Evolutionary conservation across 1,140 invertebrate genomes (phyloP).

Genomic region (Venturia canescens): DNA sequence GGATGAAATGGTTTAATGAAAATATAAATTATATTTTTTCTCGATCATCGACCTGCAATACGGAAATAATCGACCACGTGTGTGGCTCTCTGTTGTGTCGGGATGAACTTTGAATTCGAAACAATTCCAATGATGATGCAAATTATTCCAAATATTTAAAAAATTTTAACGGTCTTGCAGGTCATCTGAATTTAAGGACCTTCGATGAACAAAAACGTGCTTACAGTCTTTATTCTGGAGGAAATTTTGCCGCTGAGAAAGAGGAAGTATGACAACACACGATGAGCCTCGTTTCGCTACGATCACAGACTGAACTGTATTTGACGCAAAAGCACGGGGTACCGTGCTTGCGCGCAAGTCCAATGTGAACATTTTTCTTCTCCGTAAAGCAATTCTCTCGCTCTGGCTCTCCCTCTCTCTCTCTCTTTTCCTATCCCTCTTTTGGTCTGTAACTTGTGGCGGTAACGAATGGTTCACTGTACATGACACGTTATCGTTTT

Average conservation of each 20-base stretch:
- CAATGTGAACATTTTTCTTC: constrained; percentile 57
- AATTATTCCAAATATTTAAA: too few species aligned
- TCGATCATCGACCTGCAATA: background rate
- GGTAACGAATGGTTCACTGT: background rate
- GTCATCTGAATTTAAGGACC: too few species aligned
- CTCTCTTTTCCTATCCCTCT: constrained; percentile 19
- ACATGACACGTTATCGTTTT: constrained; percentile 1
- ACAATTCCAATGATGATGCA: too few species aligned
- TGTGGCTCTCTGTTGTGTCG: too few species aligned
- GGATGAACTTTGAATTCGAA: too few species aligned
- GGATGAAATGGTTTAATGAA: background rate
- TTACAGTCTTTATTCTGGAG: background rate
- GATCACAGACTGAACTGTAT: constrained; percentile 24
- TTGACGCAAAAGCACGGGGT: constrained; percentile 63
- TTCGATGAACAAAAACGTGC: background rate
- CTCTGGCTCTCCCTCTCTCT: constrained; percentile 48
- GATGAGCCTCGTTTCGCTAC: constrained; percentile 5
- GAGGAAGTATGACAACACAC: constrained; percentile 10
- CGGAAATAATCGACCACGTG: too few species aligned
- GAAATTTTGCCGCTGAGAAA: background rate
- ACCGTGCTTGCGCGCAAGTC: constrained; percentile 60
- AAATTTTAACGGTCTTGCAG: too few species aligned
- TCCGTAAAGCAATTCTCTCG: constrained; percentile 49
- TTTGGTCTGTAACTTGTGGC: background rate
- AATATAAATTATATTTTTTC: background rate